These are phyloP conservation scores for Hapalemur alaotrensis DNA, from an alignment of 2,797 vertebrate species.

Conservation along the genomic window DNA sequence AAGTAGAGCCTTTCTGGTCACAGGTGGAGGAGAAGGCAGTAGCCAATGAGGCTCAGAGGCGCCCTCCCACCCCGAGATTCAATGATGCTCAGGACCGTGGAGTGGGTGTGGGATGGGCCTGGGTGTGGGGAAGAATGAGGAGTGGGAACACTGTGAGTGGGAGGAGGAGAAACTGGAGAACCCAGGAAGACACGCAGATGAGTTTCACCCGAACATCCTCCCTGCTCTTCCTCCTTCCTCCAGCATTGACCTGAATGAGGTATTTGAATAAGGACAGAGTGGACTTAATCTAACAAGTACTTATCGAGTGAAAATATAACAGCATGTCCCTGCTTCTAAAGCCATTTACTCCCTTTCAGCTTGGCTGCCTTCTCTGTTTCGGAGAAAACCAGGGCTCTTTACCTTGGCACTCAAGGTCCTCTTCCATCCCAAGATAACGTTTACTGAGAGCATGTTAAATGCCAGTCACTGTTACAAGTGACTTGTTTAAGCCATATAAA, in stretches of 20 bases:
- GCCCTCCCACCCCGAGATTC: not conserved
- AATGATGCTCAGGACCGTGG: not conserved
- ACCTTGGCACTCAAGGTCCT: not conserved
- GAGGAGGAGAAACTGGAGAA: not conserved
- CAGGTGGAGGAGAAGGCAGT: not conserved
- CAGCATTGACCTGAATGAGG: not conserved
- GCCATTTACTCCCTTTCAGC: not conserved
- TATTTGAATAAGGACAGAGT: not conserved
- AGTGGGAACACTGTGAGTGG: not conserved
- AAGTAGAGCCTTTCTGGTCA: not conserved
- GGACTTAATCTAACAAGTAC: not conserved
- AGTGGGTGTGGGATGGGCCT: not conserved
- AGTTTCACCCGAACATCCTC: not conserved
- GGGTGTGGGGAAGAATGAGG: rapidly evolving
- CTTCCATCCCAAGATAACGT: not conserved
- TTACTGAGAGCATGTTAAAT: not conserved
- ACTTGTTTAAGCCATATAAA: not conserved
- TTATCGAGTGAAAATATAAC: not conserved
- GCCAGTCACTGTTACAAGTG: not conserved
- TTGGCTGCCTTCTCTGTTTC: not conserved
- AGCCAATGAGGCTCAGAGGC: not conserved
- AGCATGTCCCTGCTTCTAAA: not conserved
- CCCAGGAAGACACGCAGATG: not conserved
- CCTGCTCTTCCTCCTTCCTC: not conserved
- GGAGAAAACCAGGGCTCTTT: not conserved